Conservation (phyloP, 2,797 vertebrate species). For the Trachops cirrhosus region DNA sequence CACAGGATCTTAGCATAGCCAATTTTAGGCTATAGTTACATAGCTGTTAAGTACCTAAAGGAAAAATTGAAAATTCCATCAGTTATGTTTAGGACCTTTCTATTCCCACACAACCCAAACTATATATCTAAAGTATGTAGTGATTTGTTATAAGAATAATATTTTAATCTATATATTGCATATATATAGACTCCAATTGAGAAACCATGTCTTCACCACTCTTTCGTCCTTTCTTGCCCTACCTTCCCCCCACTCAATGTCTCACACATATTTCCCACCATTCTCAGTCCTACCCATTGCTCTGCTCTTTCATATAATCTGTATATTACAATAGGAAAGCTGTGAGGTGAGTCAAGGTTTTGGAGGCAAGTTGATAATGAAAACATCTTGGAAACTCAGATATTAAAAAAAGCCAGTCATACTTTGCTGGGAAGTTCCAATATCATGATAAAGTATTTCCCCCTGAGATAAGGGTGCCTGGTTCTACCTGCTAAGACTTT, state of each 20-base stretch:
- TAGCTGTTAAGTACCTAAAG: background rate
- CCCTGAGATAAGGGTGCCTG: background rate
- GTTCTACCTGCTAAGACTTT: background rate
- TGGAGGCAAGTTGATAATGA: background rate
- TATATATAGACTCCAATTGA: background rate
- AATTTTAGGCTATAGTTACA: background rate
- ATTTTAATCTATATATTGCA: background rate
- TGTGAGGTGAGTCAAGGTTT: background rate
- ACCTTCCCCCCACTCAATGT: background rate
- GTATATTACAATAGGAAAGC: background rate
- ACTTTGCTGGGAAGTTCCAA: background rate
- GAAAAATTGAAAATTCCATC: conserved; percentile 19
- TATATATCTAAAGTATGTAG: background rate
- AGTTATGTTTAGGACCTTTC: background rate
- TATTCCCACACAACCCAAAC: background rate
- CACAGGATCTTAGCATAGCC: background rate
- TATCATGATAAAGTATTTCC: background rate
- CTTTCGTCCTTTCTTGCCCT: background rate
- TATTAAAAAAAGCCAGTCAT: background rate
- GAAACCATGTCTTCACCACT: background rate
- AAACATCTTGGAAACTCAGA: background rate
- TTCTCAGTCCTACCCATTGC: background rate
- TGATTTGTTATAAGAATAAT: background rate
- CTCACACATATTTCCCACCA: too few relatives aligned
- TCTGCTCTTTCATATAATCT: background rate